Conservation (phyloP, 2,113 vertebrate species). For the Sigmodon hispidus region DNA sequence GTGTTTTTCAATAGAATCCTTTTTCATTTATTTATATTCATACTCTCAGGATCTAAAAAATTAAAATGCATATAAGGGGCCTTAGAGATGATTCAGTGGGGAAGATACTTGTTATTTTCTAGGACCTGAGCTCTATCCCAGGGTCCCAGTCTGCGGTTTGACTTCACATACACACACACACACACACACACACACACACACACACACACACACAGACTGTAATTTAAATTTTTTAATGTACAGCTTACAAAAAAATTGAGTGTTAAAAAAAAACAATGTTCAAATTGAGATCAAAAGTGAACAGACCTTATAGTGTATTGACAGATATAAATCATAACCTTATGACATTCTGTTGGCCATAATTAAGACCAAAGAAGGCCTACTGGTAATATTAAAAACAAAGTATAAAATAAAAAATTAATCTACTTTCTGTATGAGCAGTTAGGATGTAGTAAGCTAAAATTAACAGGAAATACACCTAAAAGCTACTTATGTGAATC, state of each 20-base stretch:
- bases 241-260: not conserved
- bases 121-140: not conserved
- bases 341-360: not conserved
- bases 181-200: not conserved
- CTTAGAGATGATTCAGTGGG: not conserved
- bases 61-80: not conserved
- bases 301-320: not conserved
- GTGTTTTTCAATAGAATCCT: not conserved
- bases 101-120: not conserved
- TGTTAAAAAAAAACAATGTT: not conserved
- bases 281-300: not conserved
- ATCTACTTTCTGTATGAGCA: not conserved
- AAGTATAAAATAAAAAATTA: conserved; percentile 1
- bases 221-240: not conserved
- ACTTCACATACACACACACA: too few species aligned
- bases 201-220: not conserved
- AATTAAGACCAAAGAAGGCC: not conserved
- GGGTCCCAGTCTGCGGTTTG: not conserved
- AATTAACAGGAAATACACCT: not conserved
- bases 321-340: not conserved
- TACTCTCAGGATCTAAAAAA: conserved; percentile 5
- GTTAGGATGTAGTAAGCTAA: not conserved
- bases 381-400: not conserved
- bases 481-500: not conserved
- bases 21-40: not conserved